A percentile compares a stretch with the other conserved stretches of the same genome.
phyloP scores from a whole-genome alignment of 2,113 vertebrate genomes.

The Osmerus eperlanus region DNA sequence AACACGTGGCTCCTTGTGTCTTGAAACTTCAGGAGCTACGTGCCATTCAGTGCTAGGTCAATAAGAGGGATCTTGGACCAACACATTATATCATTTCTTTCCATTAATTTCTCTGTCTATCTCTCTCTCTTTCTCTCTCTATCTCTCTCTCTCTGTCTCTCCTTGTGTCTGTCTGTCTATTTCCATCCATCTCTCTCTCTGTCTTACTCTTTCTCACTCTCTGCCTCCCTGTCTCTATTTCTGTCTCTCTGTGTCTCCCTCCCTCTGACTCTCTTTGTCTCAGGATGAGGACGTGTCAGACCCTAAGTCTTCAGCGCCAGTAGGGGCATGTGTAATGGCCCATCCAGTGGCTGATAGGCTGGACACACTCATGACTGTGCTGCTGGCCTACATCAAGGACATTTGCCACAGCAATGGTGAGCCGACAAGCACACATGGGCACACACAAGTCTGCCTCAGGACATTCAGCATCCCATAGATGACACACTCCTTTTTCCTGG shows the following conservation, averaged over 20 bases:
- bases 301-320: conserved; percentile 19
- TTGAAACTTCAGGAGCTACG: background rate
- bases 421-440: background rate
- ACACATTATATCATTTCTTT: background rate
- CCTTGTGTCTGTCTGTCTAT: too few species aligned
- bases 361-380: conserved; percentile 81
- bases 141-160: background rate
- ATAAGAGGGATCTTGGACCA: too few species aligned
- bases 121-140: background rate
- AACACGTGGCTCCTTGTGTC: background rate
- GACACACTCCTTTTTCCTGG: background rate
- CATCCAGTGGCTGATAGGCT: conserved; percentile 88
- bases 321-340: conserved; percentile 58
- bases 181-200: too few species aligned
- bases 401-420: conserved; percentile 81
- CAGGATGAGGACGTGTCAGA: conserved; percentile 83
- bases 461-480: background rate
- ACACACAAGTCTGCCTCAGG: background rate
- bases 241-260: background rate
- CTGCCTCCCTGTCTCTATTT: background rate
- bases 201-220: too few species aligned
- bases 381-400: conserved; percentile 87
- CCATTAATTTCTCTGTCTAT: background rate
- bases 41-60: too few species aligned
- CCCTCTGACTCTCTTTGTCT: background rate